Evolutionary conservation across 2,113 vertebrate species (phyloP), one percentile per base, ranked within the genome.

Genomic region (Sisor rabdophorus): DNA sequence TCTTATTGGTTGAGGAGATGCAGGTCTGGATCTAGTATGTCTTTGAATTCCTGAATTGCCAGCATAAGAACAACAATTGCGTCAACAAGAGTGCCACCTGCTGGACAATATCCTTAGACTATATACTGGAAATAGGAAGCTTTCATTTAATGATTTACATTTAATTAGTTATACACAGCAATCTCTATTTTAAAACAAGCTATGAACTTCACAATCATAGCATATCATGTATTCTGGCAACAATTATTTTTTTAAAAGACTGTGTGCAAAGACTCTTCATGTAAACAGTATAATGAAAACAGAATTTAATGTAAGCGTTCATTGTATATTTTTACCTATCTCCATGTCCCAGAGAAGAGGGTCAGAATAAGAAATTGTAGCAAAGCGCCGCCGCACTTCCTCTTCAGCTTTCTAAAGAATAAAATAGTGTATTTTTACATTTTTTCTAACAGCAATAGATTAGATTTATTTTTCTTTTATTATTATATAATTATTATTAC

Each of bases 361-460:
- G 78, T 96, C 95, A 8, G 91, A 87, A 71, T 96, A 98, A 2
- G 86, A 82, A 24, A 98, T 92, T 63, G 86, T 92, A 36, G 87
- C 88, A 56, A 95, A 92, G 19, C 95, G 91, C 72, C 92, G 93
- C 63, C 95, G 93, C 80, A 99, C 92, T 17, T 82, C 89, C 52
- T 98, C 95, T 81, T 95, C 92, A 77, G 94, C 90, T 84, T 74
- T 94, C 96, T 99, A 88, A 16, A 56, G 20, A 70, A 36, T 9
- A 36, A 22, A 73, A 54, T 7, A 55, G 22, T 22, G 22, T 24
- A 22, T 10, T 26, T 13, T 28, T 12, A 40, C 24, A 22, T 10
- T 26, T 13, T 28, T 12, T 15, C 58, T 3, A 13, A 28, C 22
- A 60, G 9, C 8, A 10, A 44, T 44, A 44, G 4, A 44, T 44